These are phyloP conservation scores for Monopis laevigella DNA, from an alignment of 2,888 invertebrate genomes.

Conservation along the genomic window DNA sequence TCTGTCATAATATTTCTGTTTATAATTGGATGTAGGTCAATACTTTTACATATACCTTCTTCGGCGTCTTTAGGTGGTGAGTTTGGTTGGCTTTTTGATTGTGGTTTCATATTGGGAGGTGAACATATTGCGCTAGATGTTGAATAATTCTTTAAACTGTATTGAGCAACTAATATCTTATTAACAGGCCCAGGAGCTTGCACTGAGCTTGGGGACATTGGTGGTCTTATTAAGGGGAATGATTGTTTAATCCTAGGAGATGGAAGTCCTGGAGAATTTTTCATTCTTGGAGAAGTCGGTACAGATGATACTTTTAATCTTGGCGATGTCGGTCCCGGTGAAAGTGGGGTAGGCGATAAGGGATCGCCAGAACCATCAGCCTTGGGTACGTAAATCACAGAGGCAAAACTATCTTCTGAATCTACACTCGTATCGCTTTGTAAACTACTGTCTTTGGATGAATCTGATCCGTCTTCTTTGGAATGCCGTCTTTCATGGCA, in stretches of 20 bases:
- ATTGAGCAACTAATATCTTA: slow-evolving; percentile 68
- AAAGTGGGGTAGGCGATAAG: slow-evolving; percentile 68
- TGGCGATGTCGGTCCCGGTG: slow-evolving; percentile 71
- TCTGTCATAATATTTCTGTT: slow-evolving; percentile 41
- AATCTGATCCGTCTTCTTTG: slow-evolving; percentile 88
- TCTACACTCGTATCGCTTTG: slow-evolving; percentile 95
- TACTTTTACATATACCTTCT: slow-evolving; percentile 34
- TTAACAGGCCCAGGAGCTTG: slow-evolving; percentile 58
- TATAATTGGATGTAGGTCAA: slow-evolving; percentile 33
- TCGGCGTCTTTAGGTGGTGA: slow-evolving; percentile 58
- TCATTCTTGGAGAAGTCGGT: slow-evolving; percentile 80
- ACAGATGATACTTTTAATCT: slow-evolving; percentile 74
- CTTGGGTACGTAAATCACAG: slow-evolving; percentile 91
- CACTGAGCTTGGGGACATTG: slow-evolving; percentile 66
- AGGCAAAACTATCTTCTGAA: slow-evolving; percentile 93
- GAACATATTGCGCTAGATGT: slow-evolving; percentile 35
- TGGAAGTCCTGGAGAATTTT: slow-evolving; percentile 73
- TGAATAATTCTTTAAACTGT: slow-evolving; percentile 61
- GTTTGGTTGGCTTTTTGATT: slow-evolving; percentile 58
- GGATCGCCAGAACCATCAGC: slow-evolving; percentile 70
- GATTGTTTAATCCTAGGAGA: slow-evolving; percentile 74
- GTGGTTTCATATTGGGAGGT: slow-evolving; percentile 41
- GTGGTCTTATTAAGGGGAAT: slow-evolving; percentile 69
- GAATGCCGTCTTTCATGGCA: slow-evolving; percentile 78
- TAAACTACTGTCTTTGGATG: slow-evolving; percentile 87